These are phyloP conservation scores for Isaurus tuberculatus DNA, from an alignment of 92 coral and sea anemone species.

Conservation along the genomic window DNA sequence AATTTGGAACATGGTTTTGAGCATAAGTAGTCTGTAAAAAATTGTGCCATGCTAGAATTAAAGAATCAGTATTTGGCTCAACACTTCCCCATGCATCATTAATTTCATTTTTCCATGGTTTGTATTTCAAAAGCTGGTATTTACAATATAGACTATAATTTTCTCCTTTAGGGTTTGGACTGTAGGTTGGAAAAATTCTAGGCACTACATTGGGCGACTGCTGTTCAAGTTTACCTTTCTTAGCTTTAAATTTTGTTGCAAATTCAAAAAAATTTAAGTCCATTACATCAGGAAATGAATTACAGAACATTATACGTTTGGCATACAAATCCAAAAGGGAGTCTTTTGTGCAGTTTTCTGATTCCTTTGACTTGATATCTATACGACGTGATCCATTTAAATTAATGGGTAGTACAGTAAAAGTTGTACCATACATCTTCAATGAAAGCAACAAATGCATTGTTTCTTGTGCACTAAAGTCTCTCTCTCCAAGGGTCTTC, in stretches of 20 bases:
- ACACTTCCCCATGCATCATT: conserved; percentile 58
- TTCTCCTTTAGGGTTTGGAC: conserved; percentile 56
- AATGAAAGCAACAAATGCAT: neutral
- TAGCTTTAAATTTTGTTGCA: conserved; percentile 24
- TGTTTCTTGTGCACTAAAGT: conserved; percentile 10
- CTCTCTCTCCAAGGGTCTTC: conserved; percentile 12
- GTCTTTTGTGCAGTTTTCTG: conserved; percentile 4
- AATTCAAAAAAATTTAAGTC: conserved; percentile 36
- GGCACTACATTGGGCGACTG: conserved; percentile 35
- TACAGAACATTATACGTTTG: conserved; percentile 31
- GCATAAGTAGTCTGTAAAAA: conserved; percentile 64
- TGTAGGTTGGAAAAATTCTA: conserved; percentile 52
- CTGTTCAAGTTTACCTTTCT: conserved; percentile 24
- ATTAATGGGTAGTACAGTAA: too few species aligned
- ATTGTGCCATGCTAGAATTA: conserved; percentile 59
- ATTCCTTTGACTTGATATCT: neutral
- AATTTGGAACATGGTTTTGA: conserved; percentile 60
- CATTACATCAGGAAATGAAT: conserved; percentile 43
- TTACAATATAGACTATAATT: conserved; percentile 61
- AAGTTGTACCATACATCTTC: neutral
- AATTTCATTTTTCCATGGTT: conserved; percentile 57
- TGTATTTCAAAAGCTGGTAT: conserved; percentile 63
- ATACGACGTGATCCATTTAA: too few species aligned
- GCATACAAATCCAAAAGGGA: conserved; percentile 1
- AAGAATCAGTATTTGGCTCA: conserved; percentile 51